Evolutionary conservation across 1,140 invertebrate genomes (phyloP), one percentile per base, ranked within the genome.

Genomic region (Pteromalus puparum): DNA sequence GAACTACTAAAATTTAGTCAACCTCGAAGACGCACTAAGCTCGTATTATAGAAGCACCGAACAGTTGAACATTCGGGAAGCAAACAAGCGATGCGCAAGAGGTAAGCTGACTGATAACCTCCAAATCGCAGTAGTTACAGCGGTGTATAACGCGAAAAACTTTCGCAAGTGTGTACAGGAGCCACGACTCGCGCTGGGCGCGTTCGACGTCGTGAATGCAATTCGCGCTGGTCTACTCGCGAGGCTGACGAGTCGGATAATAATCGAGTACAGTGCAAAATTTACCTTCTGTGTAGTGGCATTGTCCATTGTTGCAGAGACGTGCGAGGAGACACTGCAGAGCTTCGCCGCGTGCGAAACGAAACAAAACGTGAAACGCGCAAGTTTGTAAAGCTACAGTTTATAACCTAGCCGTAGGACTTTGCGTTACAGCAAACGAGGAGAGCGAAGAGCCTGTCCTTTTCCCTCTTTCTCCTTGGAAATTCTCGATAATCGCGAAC

Each of bases 281-380:
- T 61, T 85, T 85, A 85, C 79, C 84, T 81, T 81, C 73, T 85
- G 72, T 26, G 73, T 53, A 65, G 67, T 79, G 26, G 61, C 73
- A 42, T 81, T 85, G 26, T 81, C 84, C 84, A 85, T 85, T 72
- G 76, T 85, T 85, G n/a, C 53, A 10, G 12, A 70, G 28, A 30
- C 7, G 24, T 70, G 18, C n/a, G 65, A 18, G 65, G 65, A 48
- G 28, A 42, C 26, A 61, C 21, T 76, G 65, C 30, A n/a, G 2
- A 65, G n/a, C 28, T 46, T 80, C 48, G 48, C 70, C 82, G 77
- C 82, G 82, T 84, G 77, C 13, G 9, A 74, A 79, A 80, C 48
- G 38, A 84, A 68, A 67, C 26, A 48, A 34, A 34, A 34, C 34
- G 38, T 9, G 38, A 84, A 68, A 67, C 26, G 48, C 82, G 21